Conservation (phyloP, 2,797 vertebrate species). For the Distichodus sexfasciatus region DNA sequence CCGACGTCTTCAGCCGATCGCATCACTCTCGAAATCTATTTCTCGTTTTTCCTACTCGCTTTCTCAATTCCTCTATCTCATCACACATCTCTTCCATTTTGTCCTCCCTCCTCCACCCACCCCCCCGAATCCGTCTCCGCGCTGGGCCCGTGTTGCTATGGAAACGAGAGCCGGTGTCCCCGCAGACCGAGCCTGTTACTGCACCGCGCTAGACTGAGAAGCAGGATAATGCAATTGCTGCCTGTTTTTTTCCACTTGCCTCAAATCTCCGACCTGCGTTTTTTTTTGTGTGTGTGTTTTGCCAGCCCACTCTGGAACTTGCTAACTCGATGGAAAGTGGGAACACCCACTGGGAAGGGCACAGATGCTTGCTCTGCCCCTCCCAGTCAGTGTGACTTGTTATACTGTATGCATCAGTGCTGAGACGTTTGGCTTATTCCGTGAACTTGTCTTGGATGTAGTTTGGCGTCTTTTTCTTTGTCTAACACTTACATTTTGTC, state of each 20-base stretch:
- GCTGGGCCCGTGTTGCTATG: conserved; percentile 76
- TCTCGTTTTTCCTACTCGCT: conserved; percentile 8
- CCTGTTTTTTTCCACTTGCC: conserved; percentile 10
- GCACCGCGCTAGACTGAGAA: conserved; percentile 26
- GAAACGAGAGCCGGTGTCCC: conserved; percentile 74
- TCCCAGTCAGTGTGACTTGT: no score
- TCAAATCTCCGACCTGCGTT: conserved; percentile 27
- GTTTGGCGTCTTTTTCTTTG: no score
- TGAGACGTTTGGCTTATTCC: no score
- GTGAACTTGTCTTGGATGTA: no score
- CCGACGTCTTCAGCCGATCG: conserved; percentile 10
- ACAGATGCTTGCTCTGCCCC: no score
- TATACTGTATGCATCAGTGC: no score
- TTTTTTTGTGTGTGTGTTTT: background rate
- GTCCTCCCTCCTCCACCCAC: conserved; percentile 38
- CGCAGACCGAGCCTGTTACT: conserved; percentile 32
- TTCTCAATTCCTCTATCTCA: conserved; percentile 29
- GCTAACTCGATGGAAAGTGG: background rate
- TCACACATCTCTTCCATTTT: conserved; percentile 39
- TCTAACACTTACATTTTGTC: no score
- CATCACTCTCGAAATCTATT: conserved; percentile 13
- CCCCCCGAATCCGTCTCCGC: conserved; percentile 56
- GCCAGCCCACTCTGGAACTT: conserved; percentile 1
- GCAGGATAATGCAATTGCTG: conserved; percentile 40
- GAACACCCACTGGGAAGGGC: conserved; percentile 22